Evolutionary conservation across 2,888 invertebrate species (phyloP), one percentile per base, ranked within the genome.

Genomic region (Hypomecis atomaria): DNA sequence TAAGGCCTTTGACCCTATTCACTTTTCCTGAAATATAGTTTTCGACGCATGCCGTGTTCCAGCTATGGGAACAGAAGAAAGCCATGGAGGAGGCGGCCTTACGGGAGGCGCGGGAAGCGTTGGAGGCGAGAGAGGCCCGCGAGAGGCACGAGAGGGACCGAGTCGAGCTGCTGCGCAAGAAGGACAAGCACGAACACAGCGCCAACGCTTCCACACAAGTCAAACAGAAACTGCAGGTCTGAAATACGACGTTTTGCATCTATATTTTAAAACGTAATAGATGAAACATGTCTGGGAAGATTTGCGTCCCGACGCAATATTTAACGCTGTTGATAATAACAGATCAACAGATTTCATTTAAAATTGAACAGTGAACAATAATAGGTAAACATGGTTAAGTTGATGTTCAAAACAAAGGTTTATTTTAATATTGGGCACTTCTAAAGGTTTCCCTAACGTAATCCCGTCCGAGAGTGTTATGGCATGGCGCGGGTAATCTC

Each of bases 191-290:
- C 84, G 98, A 98, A 87, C 98, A 98, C 92, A 98, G 98, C 92
- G 99, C 99, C 62, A 96, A 98, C 81, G 99, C 99, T 72, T 99
- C 98, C 72, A 96, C 97, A 33, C 98, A 98, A 91, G 99, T 99
- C 82, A 99, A 99, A 88, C 98, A 98, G 93, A 97, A 98, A 82
- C 94, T 99, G 77, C 98, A 98, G 94, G 98, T 96, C 34, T 23
- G 52, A 9, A 11, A 52, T 13, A 38, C 9, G 11, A n/a, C 40
- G 9, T 56, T 56, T 36, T 45, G 38, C 33, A 38, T 44, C 4
- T 37, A 5, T 6, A 6, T 37, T n/a, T 50, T 37, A 9, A 11
- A 8, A 9, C 13, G 3, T 13, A 9, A 38, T 9, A 37, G 5
- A n/a, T n/a, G n/a, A 48, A 48, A 8, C 8, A 23, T 45, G 3